A percentile compares a stretch with the other conserved stretches of the same genome.
These are phyloP conservation scores for Apotomis turbidana DNA, from an alignment of 2,888 invertebrate species.

Conservation along the genomic window DNA sequence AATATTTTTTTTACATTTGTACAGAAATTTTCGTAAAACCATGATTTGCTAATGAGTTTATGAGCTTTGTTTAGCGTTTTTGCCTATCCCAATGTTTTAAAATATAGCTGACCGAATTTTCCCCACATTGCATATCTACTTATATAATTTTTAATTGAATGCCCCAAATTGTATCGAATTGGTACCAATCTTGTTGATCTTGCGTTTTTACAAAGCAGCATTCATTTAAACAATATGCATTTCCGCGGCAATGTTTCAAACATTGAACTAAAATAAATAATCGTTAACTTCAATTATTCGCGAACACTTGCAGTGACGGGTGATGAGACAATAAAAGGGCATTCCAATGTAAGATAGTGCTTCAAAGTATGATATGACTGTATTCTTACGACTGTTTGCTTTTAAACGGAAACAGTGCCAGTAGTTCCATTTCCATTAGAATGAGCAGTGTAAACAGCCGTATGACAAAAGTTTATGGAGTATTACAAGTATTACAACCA, in stretches of 20 bases:
- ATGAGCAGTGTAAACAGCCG: constrained; percentile 1
- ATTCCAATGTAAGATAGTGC: neutral
- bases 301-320: neutral
- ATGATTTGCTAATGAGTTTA: neutral
- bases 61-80: no score
- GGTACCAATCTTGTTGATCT: no score
- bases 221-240: no score
- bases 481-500: constrained; percentile 5
- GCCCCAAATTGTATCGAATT: no score
- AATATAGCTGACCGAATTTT: no score
- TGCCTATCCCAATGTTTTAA: no score
- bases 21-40: neutral
- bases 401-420: neutral
- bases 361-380: neutral
- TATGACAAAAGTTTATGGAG: neutral
- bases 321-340: neutral
- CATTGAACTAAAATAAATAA: no score
- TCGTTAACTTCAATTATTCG: no score
- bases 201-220: no score
- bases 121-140: no score
- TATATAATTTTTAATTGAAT: no score
- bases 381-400: neutral
- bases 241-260: no score
- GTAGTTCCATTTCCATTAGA: neutral
- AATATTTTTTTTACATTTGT: neutral